Conservation (phyloP, 1,140 invertebrate species). For the Idris sp. region DNA sequence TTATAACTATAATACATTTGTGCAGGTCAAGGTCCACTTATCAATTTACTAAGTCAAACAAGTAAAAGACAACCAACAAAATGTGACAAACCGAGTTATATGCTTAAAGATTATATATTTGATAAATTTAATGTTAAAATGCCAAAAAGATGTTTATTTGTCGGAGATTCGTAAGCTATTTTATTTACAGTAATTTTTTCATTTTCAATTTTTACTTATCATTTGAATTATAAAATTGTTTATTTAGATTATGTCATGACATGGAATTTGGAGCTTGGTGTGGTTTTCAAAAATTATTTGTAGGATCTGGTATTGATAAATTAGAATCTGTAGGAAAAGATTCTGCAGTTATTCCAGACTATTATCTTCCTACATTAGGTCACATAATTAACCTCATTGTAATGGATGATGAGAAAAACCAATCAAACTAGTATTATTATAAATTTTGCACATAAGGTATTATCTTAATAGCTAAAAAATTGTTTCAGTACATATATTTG, state of each 20-base stretch:
- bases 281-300: conserved; percentile 75
- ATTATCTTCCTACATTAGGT: conserved; percentile 59
- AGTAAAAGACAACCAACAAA: conserved; percentile 71
- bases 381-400: conserved; percentile 25
- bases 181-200: too few species aligned
- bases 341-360: conserved; percentile 47
- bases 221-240: conserved; percentile 1
- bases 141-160: conserved; percentile 80
- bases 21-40: conserved; percentile 77
- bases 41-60: conserved; percentile 74
- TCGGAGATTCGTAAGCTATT: conserved; percentile 80
- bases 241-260: conserved; percentile 78
- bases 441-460: too few species aligned
- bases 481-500: too few species aligned
- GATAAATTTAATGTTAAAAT: conserved; percentile 74
- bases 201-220: too few species aligned
- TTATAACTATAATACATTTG: not conserved
- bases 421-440: too few species aligned
- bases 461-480: too few species aligned
- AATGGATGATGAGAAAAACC: not conserved
- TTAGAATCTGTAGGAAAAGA: conserved; percentile 63
- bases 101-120: conserved; percentile 73
- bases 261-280: conserved; percentile 78
- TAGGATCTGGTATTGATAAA: conserved; percentile 72
- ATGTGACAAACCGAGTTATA: conserved; percentile 79